Evolutionary conservation across 2,113 vertebrate genomes (phyloP), one percentile per base, ranked within the genome.

Genomic region (Osmerus mordax): DNA sequence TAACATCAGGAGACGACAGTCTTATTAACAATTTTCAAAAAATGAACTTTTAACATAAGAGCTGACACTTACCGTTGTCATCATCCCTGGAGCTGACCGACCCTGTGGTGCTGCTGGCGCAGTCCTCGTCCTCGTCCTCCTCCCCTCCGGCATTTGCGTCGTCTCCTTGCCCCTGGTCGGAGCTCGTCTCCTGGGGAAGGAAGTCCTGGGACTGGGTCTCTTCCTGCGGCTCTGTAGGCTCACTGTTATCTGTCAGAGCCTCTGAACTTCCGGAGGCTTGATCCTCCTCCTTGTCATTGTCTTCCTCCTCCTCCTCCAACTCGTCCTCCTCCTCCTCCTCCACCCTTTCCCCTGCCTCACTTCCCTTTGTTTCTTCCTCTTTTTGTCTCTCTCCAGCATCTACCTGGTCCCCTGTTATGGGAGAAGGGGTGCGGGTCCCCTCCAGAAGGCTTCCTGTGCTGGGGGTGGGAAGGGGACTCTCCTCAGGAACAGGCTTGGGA

Each of bases 31-130:
- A 28, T 28, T 28, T 28, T 28, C 25, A 3, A 2, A 28, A 28
- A 28, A 11, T 7, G 25, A 53, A 8, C 5, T 6, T 7, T 6
- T 1, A 36, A 36, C 32, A 36, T 65, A 1, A 65, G 19, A 51
- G 41, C 29, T 18, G 3, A 61, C 56, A 93, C 95, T 95, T 87
- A 98, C 97, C 92, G 66, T 62, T 84, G 59, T 92, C 90, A n/a
- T 92, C 92, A 21, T 91, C 92, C 80, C 41, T 86, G 76, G 80
- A 92, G 85, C 87, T 88, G 69, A 80, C 88, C 86, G 87, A 89
- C 1, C 73, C 86, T 55, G 86, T 77, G 13, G 83, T 89, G 82
- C 90, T 76, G 1, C 84, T 87, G 12, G 88, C 77, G 16, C 81
- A 87, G 66, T 93, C 91, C 83, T 79, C 91, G 61, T 92, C 86